A percentile compares a stretch with the other conserved stretches of the same genome.
phyloP scores from a whole-genome alignment of 2,797 vertebrate species.

The Echeneis naucrates region DNA sequence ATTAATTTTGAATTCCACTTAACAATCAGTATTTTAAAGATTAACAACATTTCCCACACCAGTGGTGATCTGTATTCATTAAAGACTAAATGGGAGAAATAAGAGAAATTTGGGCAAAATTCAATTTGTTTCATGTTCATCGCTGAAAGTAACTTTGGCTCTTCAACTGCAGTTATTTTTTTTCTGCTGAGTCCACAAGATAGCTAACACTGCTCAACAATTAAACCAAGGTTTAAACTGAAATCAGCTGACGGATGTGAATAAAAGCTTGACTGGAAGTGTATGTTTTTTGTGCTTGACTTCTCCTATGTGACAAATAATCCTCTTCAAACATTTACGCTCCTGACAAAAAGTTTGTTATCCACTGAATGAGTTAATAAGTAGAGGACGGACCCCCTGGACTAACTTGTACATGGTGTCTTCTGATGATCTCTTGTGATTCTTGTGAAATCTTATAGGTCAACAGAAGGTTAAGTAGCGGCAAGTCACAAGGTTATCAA shows the following conservation, averaged over 20 bases:
- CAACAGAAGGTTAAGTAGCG: conserved; percentile 14
- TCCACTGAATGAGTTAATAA: conserved; percentile 58
- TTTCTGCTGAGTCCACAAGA: conserved; percentile 19
- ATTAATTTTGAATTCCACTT: no score
- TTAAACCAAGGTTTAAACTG: neutral
- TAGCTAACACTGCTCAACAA: neutral
- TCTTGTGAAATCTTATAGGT: conserved; percentile 7
- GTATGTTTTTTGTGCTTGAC: neutral
- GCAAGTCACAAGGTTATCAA: conserved; percentile 20
- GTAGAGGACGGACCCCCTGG: conserved; percentile 12
- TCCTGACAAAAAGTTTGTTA: conserved; percentile 12
- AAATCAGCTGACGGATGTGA: neutral
- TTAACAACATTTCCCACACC: no score
- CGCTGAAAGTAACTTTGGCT: neutral
- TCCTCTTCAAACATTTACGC: conserved; percentile 52
- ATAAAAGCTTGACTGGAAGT: neutral
- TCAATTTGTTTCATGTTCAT: neutral
- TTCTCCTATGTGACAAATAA: conserved; percentile 19
- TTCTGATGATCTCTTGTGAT: neutral
- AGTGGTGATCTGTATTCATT: no score
- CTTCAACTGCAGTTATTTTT: neutral
- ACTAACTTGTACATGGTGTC: conserved; percentile 4
- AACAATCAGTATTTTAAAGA: no score
- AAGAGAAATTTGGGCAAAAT: no score
- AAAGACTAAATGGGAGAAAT: no score